Evolutionary conservation across 1,140 invertebrate species (phyloP).

Genomic region (Meloidogyne exigua): DNA sequence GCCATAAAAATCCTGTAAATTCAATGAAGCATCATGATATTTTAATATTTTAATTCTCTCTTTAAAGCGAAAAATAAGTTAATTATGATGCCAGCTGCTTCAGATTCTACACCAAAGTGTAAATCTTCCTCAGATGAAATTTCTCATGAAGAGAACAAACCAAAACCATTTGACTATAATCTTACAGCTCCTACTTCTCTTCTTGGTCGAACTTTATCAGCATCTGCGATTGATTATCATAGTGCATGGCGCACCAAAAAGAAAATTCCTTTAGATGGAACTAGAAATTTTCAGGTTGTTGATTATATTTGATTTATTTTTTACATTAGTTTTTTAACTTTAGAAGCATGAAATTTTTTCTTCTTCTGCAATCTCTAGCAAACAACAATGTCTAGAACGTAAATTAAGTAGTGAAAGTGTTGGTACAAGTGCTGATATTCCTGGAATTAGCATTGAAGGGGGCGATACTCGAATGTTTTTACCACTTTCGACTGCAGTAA

Average conservation of each 20-base stretch:
- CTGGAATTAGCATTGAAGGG: not conserved
- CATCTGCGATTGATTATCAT: slow-evolving; percentile 1
- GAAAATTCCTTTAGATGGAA: not conserved
- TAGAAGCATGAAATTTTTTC: not conserved
- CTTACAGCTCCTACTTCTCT: not conserved
- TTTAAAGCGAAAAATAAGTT: not conserved
- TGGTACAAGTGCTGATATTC: not conserved
- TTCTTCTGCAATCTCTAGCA: not conserved
- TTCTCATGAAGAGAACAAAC: not conserved
- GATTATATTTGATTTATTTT: not conserved
- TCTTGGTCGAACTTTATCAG: not conserved
- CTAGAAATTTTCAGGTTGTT: not conserved
- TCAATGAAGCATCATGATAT: too few relatives aligned
- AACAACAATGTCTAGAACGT: not conserved
- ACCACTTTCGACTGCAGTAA: not conserved
- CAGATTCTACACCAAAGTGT: not conserved
- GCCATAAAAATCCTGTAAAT: too few relatives aligned
- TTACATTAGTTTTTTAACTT: not conserved
- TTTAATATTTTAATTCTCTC: too few relatives aligned
- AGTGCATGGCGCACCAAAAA: not conserved
- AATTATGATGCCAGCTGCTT: not conserved
- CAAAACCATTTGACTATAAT: not conserved
- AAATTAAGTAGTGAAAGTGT: not conserved
- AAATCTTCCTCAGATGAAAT: not conserved
- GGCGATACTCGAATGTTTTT: not conserved